Evolutionary conservation across 1,140 invertebrate genomes (phyloP).

Genomic region (Magallana angulata): DNA sequence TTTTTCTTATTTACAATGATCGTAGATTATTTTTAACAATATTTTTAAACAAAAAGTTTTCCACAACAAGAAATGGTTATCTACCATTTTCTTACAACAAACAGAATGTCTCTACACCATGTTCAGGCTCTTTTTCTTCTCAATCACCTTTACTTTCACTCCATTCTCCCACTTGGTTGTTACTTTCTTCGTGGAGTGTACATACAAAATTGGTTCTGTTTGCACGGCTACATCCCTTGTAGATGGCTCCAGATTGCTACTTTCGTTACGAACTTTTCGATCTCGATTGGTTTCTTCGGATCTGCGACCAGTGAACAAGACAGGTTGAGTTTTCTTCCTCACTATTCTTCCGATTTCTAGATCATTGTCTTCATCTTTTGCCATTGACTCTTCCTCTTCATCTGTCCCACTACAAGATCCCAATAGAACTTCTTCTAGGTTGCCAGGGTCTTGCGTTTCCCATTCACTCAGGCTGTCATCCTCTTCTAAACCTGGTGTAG

Average conservation of each 20-base stretch:
- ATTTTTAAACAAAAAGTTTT: too few relatives aligned
- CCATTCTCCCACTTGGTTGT: neutral
- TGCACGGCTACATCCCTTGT: neutral
- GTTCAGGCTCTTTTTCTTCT: neutral
- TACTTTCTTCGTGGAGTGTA: neutral
- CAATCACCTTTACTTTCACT: neutral
- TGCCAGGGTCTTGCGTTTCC: neutral
- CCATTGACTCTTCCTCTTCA: neutral
- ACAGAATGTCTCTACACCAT: too few relatives aligned
- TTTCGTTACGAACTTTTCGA: too few relatives aligned
- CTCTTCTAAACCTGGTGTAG: too few relatives aligned
- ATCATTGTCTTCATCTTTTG: neutral
- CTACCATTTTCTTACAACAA: too few relatives aligned
- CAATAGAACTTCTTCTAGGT: neutral
- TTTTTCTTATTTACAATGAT: too few relatives aligned
- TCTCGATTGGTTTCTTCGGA: too few relatives aligned
- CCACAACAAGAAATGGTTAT: too few relatives aligned
- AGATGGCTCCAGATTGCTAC: neutral
- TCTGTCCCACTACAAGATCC: neutral
- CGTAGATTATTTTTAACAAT: too few relatives aligned
- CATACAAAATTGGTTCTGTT: neutral
- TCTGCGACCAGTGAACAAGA: neutral
- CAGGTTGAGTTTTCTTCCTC: neutral
- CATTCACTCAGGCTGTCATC: neutral
- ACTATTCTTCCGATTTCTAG: neutral